Evolutionary conservation across 2,888 invertebrate species (phyloP).

Genomic region (Machimus rusticus): DNA sequence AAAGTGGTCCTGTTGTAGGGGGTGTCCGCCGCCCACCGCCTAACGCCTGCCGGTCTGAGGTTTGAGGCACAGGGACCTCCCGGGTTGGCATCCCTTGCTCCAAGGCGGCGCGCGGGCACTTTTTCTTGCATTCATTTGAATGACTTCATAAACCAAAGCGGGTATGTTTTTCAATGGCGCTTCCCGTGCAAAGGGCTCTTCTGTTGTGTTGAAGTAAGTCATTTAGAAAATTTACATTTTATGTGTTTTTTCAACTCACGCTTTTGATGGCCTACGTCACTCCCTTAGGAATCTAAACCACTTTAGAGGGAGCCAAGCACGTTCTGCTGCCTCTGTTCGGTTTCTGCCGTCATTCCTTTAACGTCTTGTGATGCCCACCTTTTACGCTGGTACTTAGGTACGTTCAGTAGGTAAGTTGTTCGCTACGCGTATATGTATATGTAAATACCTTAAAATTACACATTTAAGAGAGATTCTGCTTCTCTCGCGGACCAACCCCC

Average conservation of each 20-base stretch:
- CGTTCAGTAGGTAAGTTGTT: constrained; percentile 23
- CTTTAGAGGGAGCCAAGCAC: constrained; percentile 24
- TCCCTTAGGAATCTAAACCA: constrained; percentile 41
- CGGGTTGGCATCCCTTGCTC: neutral
- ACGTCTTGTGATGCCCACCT: constrained; percentile 26
- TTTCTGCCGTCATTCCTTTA: constrained; percentile 5
- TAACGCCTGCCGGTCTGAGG: too few species aligned
- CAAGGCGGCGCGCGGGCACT: neutral
- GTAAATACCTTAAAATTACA: constrained; percentile 28
- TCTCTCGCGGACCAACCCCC: neutral
- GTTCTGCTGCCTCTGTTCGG: constrained; percentile 7
- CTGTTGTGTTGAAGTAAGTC: constrained; percentile 39
- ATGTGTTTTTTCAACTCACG: constrained; percentile 37
- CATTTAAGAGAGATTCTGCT: constrained; percentile 22
- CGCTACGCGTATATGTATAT: constrained; percentile 9
- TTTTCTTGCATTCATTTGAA: constrained; percentile 31
- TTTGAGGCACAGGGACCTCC: neutral
- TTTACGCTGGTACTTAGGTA: constrained; percentile 28
- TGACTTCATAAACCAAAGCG: constrained; percentile 41
- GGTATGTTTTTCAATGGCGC: constrained; percentile 35
- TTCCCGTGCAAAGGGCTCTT: constrained; percentile 28
- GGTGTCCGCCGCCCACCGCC: neutral
- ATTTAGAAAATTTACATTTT: constrained; percentile 44
- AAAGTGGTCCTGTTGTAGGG: neutral
- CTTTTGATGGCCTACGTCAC: constrained; percentile 37